Evolutionary conservation across 1,140 invertebrate genomes (phyloP), one percentile per base, ranked within the genome.

Genomic region (Lordiphosa mommai): DNA sequence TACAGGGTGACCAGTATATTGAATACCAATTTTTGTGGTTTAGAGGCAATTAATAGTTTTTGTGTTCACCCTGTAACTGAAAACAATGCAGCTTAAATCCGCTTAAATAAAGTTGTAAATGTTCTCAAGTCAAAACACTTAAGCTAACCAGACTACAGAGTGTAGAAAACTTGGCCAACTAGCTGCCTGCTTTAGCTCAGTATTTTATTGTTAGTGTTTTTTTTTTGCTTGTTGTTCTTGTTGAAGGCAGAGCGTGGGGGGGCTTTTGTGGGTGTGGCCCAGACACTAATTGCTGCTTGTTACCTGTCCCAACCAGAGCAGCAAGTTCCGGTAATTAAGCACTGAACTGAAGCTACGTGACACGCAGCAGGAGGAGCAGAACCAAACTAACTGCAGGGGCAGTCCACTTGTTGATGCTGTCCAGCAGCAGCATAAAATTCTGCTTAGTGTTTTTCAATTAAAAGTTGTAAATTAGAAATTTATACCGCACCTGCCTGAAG

Each of bases 371-470:
- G n/a, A 53, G 37, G 30, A 27, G 17, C 40, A 29, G 13, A 23
- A 32, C n/a, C 13, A 2, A 47, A 8, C 14, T 9, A 14, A 32
- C 7, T 20, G 16, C 16, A 12, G 27, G 7, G 12, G 57, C 29
- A 61, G 37, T 20, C 16, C 52, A 67, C 63, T 53, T 67, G 63
- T 67, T 67, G 63, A 36, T 12, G 10, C n/a, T 14, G 13, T 10
- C 9, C 30, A 12, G 37, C 13, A 67, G 67, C 63, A 67, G 66
- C 61, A 50, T 52, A 29, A 46, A 43, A 67, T 67, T 52, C 63
- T 67, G 63, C 61, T 67, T 67, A 67, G 61, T 67, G 63, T 50
- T 67, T 66, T 66, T 67, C 63, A 67, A 67, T 67, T 67, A 67
- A 67, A 67, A 67, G 63, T 67, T 67, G 61, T 66, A 67, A 67